Conservation (phyloP, 1,140 invertebrate species). For the Galleria mellonella region DNA sequence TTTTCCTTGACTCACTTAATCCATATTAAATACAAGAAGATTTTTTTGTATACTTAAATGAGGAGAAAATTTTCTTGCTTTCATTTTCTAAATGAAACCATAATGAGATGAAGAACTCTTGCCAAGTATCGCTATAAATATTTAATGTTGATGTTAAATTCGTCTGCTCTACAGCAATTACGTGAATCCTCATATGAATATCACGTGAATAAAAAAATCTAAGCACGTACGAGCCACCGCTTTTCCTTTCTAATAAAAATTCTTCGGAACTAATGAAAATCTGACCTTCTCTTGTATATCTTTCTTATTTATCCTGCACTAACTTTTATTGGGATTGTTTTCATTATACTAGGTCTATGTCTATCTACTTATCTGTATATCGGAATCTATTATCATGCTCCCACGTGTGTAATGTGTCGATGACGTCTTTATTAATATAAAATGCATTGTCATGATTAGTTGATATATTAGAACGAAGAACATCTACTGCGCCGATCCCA, state of each 20-base stretch:
- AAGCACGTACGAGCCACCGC: not conserved
- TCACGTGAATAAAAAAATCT: not conserved
- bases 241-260: slow-evolving; percentile 1
- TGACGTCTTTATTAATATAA: too few relatives aligned
- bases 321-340: too few relatives aligned
- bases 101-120: not conserved
- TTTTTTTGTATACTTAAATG: slow-evolving; percentile 5
- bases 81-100: not conserved
- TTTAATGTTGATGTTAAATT: too few relatives aligned
- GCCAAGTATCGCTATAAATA: too few relatives aligned
- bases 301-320: not conserved
- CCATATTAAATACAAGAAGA: slow-evolving; percentile 16
- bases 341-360: too few relatives aligned
- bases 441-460: too few relatives aligned
- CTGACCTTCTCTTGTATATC: slow-evolving; percentile 1
- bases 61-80: not conserved
- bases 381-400: too few relatives aligned
- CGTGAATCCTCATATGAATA: not conserved
- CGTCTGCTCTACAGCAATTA: not conserved
- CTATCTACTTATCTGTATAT: too few relatives aligned
- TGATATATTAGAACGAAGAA: too few relatives aligned
- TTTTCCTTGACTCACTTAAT: slow-evolving; percentile 25
- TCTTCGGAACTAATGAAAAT: slow-evolving; percentile 1
- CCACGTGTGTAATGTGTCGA: too few relatives aligned
- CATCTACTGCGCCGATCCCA: too few relatives aligned